Conservation (phyloP, 2,888 invertebrate species). For the Heliconius ismenius region DNA sequence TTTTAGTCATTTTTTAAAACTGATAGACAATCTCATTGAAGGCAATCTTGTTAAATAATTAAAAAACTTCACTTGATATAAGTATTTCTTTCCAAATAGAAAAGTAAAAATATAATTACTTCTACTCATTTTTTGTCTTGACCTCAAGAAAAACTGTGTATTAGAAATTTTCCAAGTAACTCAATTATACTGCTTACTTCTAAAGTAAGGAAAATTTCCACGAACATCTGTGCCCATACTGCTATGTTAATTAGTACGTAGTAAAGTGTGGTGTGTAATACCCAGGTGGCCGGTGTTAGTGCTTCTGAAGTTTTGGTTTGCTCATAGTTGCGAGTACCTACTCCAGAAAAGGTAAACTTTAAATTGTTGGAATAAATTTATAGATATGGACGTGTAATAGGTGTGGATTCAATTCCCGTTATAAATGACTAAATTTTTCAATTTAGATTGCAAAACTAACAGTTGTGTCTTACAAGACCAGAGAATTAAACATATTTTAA, state of each 20-base stretch:
- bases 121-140: no score
- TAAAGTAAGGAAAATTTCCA: background rate
- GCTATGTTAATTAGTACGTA: conserved; percentile 1
- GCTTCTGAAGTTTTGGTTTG: background rate
- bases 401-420: conserved; percentile 1
- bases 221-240: background rate
- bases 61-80: no score
- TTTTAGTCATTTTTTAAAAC: no score
- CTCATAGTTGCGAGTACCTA: background rate
- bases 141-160: no score
- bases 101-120: no score
- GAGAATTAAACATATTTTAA: background rate
- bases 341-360: background rate
- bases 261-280: conserved; percentile 1
- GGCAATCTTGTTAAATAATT: no score
- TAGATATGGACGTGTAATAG: background rate
- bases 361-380: no score
- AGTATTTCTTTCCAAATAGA: no score
- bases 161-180: no score
- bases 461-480: background rate
- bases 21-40: no score
- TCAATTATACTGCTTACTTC: background rate
- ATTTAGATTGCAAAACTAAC: no score
- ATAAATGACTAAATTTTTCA: no score
- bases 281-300: conserved; percentile 1